Evolutionary conservation across 1,140 invertebrate species (phyloP).

Genomic region (Drosophila punjabiensis): DNA sequence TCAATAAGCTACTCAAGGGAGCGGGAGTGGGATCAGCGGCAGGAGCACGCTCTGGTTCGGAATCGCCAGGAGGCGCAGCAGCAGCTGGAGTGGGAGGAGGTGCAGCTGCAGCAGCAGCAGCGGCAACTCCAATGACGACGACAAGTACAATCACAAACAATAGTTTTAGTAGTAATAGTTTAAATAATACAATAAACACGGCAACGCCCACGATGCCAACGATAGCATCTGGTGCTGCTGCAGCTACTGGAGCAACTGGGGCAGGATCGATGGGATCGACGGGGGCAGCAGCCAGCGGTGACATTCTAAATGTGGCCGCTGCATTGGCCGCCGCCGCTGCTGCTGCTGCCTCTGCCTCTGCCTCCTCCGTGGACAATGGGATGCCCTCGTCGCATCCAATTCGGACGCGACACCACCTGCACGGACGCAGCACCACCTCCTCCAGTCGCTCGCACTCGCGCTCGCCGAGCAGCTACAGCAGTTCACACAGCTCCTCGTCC

Average conservation of each 20-base stretch:
- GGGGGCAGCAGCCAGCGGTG: slow-evolving; percentile 42
- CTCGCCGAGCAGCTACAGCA: slow-evolving; percentile 85
- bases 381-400: slow-evolving; percentile 38
- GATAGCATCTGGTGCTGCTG: slow-evolving; percentile 52
- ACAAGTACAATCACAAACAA: slow-evolving; percentile 85
- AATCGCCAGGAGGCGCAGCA: slow-evolving; percentile 72
- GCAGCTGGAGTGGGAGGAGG: slow-evolving; percentile 52
- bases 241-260: slow-evolving; percentile 31
- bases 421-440: slow-evolving; percentile 85
- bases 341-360: slow-evolving; percentile 51
- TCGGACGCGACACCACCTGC: slow-evolving; percentile 65
- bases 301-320: slow-evolving; percentile 84
- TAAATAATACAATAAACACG: slow-evolving; percentile 82
- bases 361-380: slow-evolving; percentile 75
- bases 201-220: slow-evolving; percentile 77
- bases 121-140: slow-evolving; percentile 66
- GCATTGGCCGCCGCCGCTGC: slow-evolving; percentile 79
- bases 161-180: slow-evolving; percentile 85
- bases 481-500: slow-evolving; percentile 83
- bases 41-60: slow-evolving; percentile 68
- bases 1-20: slow-evolving; percentile 85
- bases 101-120: not conserved
- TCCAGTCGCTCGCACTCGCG: slow-evolving; percentile 87
- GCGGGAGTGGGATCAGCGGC: slow-evolving; percentile 33
- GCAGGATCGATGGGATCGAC: slow-evolving; percentile 8